Conservation (phyloP, 2,888 invertebrate species). For the Bibio marci region DNA sequence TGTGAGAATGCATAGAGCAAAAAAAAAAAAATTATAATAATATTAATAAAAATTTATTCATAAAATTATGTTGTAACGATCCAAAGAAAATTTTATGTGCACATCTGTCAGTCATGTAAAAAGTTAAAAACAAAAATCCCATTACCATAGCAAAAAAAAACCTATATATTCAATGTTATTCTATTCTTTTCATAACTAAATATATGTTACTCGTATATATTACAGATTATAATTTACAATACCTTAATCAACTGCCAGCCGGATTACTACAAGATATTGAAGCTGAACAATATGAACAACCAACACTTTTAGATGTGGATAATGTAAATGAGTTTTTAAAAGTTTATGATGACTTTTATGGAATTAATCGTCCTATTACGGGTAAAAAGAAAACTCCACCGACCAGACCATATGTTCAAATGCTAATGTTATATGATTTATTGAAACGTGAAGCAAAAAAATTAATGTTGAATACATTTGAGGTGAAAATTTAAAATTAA, state of each 20-base stretch:
- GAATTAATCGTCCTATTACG: constrained; percentile 18
- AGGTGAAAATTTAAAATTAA: constrained; percentile 11
- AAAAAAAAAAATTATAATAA: too few species aligned
- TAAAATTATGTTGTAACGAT: too few species aligned
- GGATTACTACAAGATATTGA: constrained; percentile 24
- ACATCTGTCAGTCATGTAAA: too few species aligned
- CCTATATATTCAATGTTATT: too few species aligned
- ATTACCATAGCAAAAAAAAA: too few species aligned
- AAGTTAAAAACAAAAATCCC: too few species aligned
- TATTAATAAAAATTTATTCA: too few species aligned
- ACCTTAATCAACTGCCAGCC: constrained; percentile 21
- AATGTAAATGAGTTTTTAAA: constrained; percentile 27
- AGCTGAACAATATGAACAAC: constrained; percentile 14
- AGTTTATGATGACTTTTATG: constrained; percentile 27
- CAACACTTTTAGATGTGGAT: constrained; percentile 18
- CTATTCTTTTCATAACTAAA: too few species aligned
- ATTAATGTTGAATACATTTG: constrained; percentile 24
- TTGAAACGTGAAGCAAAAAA: constrained; percentile 29
- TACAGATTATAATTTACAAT: too few species aligned
- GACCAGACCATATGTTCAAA: constrained; percentile 28
- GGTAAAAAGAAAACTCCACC: constrained; percentile 28
- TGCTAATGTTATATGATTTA: constrained; percentile 27
- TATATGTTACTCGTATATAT: too few species aligned
- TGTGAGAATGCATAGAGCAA: too few species aligned
- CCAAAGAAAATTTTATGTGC: too few species aligned